These are phyloP conservation scores for Scartelaos histophorus DNA, from an alignment of 2,113 vertebrate species.

Conservation along the genomic window DNA sequence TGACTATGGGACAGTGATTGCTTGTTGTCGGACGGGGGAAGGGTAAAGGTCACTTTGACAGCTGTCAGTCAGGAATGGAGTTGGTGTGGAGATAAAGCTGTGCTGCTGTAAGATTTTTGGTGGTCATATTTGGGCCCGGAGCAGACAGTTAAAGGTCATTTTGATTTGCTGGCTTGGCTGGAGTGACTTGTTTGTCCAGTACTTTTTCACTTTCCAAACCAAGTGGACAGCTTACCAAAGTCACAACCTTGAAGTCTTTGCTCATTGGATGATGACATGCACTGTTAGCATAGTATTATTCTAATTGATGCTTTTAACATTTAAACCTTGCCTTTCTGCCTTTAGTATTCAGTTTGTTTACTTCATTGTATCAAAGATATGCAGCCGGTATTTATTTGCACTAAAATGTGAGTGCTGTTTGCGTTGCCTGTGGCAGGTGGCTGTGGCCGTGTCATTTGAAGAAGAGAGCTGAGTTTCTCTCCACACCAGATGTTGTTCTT, in stretches of 20 bases:
- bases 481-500: slow-evolving; percentile 51
- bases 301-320: slow-evolving; percentile 14
- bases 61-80: slow-evolving; percentile 54
- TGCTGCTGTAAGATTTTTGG: slow-evolving; percentile 20
- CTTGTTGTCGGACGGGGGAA: slow-evolving; percentile 30
- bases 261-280: background rate
- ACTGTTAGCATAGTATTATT: slow-evolving; percentile 13
- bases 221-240: background rate
- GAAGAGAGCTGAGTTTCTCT: slow-evolving; percentile 33
- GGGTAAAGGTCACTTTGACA: slow-evolving; percentile 28
- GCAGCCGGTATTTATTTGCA: slow-evolving; percentile 7
- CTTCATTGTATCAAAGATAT: slow-evolving; percentile 10
- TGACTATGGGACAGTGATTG: slow-evolving; percentile 39
- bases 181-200: slow-evolving; percentile 4
- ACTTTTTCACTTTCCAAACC: background rate
- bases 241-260: slow-evolving; percentile 8
- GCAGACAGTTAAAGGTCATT: slow-evolving; percentile 31
- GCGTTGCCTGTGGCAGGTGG: slow-evolving; percentile 33
- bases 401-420: slow-evolving; percentile 10
- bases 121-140: slow-evolving; percentile 51
- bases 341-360: slow-evolving; percentile 1
- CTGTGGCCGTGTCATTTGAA: slow-evolving; percentile 23
- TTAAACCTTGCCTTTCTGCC: slow-evolving; percentile 1
- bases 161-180: slow-evolving; percentile 9
- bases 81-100: slow-evolving; percentile 21